phyloP scores from a whole-genome alignment of 2,113 vertebrate species.

The Thunnus thynnus region DNA sequence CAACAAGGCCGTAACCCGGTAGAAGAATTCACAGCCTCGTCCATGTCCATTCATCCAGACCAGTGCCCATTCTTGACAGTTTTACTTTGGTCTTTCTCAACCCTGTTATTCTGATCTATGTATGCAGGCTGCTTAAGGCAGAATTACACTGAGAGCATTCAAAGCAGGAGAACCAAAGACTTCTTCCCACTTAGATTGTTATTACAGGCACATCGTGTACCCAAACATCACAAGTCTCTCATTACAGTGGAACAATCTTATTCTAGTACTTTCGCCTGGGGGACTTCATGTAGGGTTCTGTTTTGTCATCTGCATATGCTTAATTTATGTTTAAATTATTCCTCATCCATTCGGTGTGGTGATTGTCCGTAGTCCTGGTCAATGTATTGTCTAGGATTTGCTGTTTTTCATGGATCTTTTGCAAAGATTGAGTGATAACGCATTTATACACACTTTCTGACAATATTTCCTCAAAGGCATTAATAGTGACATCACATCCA shows the following conservation, averaged over 20 bases:
- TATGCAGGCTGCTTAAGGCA: constrained; percentile 34
- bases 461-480: not conserved
- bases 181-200: constrained; percentile 33
- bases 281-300: constrained; percentile 1
- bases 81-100: constrained; percentile 73
- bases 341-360: not conserved
- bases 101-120: constrained; percentile 67
- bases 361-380: not conserved
- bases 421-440: not conserved
- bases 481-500: not conserved
- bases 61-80: constrained; percentile 59
- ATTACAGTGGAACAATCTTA: constrained; percentile 2
- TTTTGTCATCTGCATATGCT: constrained; percentile 20
- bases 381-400: not conserved
- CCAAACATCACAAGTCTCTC: constrained; percentile 51
- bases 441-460: not conserved
- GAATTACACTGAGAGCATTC: constrained; percentile 34
- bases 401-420: not conserved
- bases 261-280: constrained; percentile 14
- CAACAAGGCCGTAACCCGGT: constrained; percentile 47
- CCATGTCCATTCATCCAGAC: constrained; percentile 69
- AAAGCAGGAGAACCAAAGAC: constrained; percentile 32
- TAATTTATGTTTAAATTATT: not conserved
- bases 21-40: constrained; percentile 58
- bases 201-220: constrained; percentile 34